Evolutionary conservation across 2,888 invertebrate genomes (phyloP).

Genomic region (Tanypteryx hageni): DNA sequence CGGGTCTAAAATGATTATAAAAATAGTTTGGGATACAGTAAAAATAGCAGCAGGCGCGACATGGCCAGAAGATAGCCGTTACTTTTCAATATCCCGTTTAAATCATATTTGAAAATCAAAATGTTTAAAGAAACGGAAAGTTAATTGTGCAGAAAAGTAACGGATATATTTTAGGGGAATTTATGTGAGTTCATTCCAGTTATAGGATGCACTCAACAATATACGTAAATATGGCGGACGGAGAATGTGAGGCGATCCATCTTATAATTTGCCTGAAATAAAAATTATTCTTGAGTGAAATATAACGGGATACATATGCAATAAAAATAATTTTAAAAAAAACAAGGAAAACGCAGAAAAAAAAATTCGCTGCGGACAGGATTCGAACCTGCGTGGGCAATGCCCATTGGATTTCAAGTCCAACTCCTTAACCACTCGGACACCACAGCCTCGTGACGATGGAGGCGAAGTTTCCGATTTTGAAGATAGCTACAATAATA

Average conservation of each 20-base stretch:
- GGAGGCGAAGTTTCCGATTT: neutral
- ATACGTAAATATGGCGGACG: too few relatives aligned
- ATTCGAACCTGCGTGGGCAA: conserved; percentile 83
- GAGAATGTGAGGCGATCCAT: neutral
- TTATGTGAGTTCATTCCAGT: too few relatives aligned
- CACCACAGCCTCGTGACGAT: conserved; percentile 75
- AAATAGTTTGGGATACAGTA: too few relatives aligned
- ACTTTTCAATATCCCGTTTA: too few relatives aligned
- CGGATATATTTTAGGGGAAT: too few relatives aligned
- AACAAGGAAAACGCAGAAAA: conserved; percentile 68
- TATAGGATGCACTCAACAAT: too few relatives aligned
- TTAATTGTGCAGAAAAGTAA: too few relatives aligned
- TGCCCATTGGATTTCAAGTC: conserved; percentile 83
- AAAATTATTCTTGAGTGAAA: neutral
- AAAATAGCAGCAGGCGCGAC: too few relatives aligned
- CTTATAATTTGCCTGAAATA: neutral
- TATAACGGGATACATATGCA: neutral
- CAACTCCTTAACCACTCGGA: conserved; percentile 81
- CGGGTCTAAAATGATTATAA: too few relatives aligned
- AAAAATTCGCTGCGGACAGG: conserved; percentile 77
- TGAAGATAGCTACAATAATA: neutral
- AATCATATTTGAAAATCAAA: too few relatives aligned
- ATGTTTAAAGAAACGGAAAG: too few relatives aligned
- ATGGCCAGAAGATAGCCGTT: too few relatives aligned
- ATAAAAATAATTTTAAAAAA: neutral